Percentiles rank a stretch among this genome's conserved stretches.
Conservation (phyloP, 1,140 invertebrate species). For the Hyposmocoma kahamanoa region DNA sequence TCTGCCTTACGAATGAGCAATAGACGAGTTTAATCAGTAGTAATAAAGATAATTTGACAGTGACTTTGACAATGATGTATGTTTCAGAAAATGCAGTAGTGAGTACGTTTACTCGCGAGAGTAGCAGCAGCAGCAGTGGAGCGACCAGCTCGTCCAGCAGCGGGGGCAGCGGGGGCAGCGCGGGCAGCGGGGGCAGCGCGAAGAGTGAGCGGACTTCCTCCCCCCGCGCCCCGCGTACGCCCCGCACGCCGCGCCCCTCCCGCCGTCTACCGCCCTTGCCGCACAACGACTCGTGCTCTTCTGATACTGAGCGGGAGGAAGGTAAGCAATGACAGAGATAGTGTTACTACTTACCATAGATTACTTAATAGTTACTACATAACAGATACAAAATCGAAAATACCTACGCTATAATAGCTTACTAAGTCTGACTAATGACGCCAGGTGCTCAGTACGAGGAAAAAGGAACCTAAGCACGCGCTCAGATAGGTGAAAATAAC, state of each 20-base stretch:
- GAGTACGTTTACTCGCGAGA: constrained; percentile 22
- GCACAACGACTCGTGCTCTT: constrained; percentile 75
- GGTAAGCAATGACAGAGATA: constrained; percentile 44
- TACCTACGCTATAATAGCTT: too few species aligned
- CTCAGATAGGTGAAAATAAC: too few species aligned
- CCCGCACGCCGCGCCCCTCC: constrained; percentile 23
- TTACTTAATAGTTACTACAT: too few species aligned
- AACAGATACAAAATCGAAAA: too few species aligned
- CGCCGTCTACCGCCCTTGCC: constrained; percentile 11
- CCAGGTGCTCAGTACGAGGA: too few species aligned
- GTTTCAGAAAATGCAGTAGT: not conserved
- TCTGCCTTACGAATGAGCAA: too few species aligned
- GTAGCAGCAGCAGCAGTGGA: constrained; percentile 46
- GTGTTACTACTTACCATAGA: too few species aligned
- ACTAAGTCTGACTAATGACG: too few species aligned
- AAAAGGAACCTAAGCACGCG: too few species aligned
- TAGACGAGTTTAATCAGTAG: too few species aligned
- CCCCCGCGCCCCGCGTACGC: constrained; percentile 11
- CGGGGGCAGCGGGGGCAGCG: constrained; percentile 21
- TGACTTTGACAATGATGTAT: too few species aligned
- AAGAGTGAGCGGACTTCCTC: constrained; percentile 17
- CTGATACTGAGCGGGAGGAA: constrained; percentile 87
- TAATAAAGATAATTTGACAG: too few species aligned
- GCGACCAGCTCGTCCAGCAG: constrained; percentile 43
- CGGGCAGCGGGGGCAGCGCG: constrained; percentile 20